Percentiles rank a stretch among this genome's conserved stretches.
Conservation (phyloP, 2,797 vertebrate species). For the Centropyge bicolor region DNA sequence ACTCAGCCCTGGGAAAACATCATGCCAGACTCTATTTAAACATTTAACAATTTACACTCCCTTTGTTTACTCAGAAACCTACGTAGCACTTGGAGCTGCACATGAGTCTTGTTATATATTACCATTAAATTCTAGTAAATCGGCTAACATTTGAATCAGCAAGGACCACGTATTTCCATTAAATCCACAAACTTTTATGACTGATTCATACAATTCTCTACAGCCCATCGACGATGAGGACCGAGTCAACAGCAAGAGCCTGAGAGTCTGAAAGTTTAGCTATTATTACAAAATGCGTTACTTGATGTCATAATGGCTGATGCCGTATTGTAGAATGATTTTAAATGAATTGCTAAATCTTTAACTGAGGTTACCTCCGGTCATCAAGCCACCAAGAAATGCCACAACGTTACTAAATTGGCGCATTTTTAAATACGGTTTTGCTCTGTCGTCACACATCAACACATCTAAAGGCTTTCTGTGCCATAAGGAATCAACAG, state of each 20-base stretch:
- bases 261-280: background rate
- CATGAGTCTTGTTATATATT: fast-evolving
- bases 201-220: no score
- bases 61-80: background rate
- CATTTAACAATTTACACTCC: background rate
- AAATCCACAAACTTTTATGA: background rate
- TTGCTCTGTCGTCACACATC: background rate
- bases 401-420: background rate
- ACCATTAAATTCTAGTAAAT: background rate
- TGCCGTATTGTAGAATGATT: background rate
- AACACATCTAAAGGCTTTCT: background rate
- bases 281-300: background rate
- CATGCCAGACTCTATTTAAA: background rate
- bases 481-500: constrained; percentile 30
- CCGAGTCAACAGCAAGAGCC: background rate
- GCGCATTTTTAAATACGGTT: background rate
- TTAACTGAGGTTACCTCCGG: fast-evolving
- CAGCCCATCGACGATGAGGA: background rate
- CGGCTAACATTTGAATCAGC: background rate
- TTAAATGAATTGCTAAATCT: background rate
- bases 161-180: background rate
- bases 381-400: background rate
- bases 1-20: background rate
- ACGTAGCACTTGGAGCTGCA: background rate
- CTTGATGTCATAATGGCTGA: no score